A percentile compares a stretch with the other conserved stretches of the same genome.
These are phyloP conservation scores for Orientallactaga bullata DNA, from an alignment of 2,113 vertebrate genomes.

Conservation along the genomic window DNA sequence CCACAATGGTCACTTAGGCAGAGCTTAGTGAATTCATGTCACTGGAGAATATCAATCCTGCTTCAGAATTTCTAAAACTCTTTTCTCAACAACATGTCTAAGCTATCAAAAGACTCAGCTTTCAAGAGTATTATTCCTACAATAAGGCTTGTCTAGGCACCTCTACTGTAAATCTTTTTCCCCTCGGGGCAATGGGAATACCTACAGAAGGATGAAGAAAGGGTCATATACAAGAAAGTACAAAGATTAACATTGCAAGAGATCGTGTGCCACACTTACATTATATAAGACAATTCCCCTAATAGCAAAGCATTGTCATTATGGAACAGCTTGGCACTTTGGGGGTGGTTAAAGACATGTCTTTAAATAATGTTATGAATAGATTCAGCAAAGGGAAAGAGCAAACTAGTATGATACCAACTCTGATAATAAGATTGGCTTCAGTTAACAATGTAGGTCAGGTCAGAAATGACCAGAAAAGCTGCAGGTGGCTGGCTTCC, in stretches of 20 bases:
- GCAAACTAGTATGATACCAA: slow-evolving; percentile 8
- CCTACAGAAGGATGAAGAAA: not conserved
- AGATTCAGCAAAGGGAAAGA: slow-evolving; percentile 53
- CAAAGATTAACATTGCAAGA: slow-evolving; percentile 36
- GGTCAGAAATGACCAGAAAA: slow-evolving; percentile 13
- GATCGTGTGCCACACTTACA: not conserved
- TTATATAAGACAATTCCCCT: slow-evolving; percentile 55
- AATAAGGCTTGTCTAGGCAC: not conserved
- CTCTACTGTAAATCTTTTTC: not conserved
- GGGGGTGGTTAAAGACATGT: slow-evolving; percentile 43
- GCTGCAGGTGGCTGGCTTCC: slow-evolving; percentile 1
- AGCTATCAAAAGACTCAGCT: slow-evolving; percentile 33
- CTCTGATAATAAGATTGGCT: slow-evolving; percentile 31
- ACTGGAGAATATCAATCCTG: not conserved
- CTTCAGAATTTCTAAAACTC: slow-evolving; percentile 3
- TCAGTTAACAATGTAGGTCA: slow-evolving; percentile 49
- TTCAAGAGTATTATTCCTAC: not conserved
- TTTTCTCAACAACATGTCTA: slow-evolving; percentile 35
- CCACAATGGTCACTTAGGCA: not conserved
- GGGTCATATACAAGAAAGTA: not conserved
- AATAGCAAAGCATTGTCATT: slow-evolving; percentile 46
- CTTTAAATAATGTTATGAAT: slow-evolving; percentile 74
- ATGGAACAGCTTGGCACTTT: slow-evolving; percentile 44
- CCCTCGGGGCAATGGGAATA: slow-evolving; percentile 6
- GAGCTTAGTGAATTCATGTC: not conserved